Evolutionary conservation across 1,140 invertebrate genomes (phyloP).

Genomic region (Oreohelix idahoensis): DNA sequence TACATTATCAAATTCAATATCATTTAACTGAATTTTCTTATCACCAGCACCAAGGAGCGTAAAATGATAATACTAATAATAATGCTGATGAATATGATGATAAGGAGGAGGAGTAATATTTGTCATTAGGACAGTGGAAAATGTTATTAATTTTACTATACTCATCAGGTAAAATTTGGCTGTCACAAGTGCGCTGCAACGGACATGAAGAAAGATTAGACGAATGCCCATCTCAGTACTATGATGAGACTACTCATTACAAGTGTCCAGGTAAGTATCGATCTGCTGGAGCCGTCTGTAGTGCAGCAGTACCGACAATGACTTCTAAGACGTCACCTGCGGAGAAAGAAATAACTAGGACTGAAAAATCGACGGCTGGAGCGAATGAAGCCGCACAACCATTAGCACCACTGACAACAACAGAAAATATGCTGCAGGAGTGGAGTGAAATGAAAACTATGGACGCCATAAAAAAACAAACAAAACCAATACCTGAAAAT

Average conservation of each 20-base stretch:
- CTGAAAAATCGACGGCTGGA: background rate
- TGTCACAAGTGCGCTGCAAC: constrained; percentile 40
- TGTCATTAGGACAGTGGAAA: too few species aligned
- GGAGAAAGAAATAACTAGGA: background rate
- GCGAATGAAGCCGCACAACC: background rate
- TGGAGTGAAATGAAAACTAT: too few species aligned
- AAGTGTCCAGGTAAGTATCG: constrained; percentile 30
- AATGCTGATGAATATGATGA: too few species aligned
- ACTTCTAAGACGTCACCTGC: background rate
- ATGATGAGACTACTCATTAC: constrained; percentile 14
- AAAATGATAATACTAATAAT: too few species aligned
- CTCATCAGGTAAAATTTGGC: constrained; percentile 43
- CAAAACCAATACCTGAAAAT: background rate
- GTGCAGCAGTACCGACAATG: background rate
- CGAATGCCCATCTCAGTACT: constrained; percentile 36
- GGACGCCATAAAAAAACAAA: background rate
- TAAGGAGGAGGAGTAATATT: too few species aligned
- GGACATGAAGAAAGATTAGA: constrained; percentile 39
- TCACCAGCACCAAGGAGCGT: too few species aligned
- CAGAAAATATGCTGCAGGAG: background rate
- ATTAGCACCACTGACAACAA: background rate
- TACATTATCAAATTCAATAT: too few species aligned
- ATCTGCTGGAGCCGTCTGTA: constrained; percentile 44
- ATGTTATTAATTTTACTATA: too few species aligned
- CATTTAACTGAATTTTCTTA: too few species aligned